Percentiles rank a stretch among this genome's conserved stretches.
phyloP scores from a whole-genome alignment of 2,888 invertebrate genomes.

The Amphipoea lucens region DNA sequence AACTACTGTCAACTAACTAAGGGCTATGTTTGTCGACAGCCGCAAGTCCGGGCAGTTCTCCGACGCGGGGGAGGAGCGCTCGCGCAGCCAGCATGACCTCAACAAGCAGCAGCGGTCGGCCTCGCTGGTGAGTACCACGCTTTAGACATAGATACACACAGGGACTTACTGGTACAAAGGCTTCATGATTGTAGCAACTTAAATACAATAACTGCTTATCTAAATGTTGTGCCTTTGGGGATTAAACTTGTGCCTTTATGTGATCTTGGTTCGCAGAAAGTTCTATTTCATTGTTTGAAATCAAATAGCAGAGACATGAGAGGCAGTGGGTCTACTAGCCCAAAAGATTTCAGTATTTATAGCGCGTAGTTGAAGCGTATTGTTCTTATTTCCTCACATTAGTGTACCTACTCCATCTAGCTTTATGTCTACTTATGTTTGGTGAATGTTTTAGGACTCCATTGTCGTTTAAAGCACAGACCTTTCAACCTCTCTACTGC shows the following conservation, averaged over 20 bases:
- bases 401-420: not conserved
- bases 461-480: not conserved
- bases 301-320: not conserved
- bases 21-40: constrained; percentile 64
- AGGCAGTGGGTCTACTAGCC: not conserved
- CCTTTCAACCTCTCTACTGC: not conserved
- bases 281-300: not conserved
- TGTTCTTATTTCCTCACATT: not conserved
- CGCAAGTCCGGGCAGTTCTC: constrained; percentile 89
- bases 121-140: constrained; percentile 80
- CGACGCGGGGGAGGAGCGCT: constrained; percentile 86
- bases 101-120: constrained; percentile 85
- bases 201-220: not conserved
- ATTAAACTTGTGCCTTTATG: not conserved
- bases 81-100: constrained; percentile 83
- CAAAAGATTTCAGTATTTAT: not conserved
- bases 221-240: not conserved
- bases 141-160: not conserved
- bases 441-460: too few species aligned
- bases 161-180: not conserved
- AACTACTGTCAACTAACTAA: not conserved
- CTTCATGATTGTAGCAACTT: not conserved
- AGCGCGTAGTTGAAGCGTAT: not conserved
- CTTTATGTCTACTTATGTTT: not conserved
- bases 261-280: too few species aligned